Evolutionary conservation across 2,113 vertebrate species (phyloP), one percentile per base, ranked within the genome.

Genomic region (Condylura cristata): DNA sequence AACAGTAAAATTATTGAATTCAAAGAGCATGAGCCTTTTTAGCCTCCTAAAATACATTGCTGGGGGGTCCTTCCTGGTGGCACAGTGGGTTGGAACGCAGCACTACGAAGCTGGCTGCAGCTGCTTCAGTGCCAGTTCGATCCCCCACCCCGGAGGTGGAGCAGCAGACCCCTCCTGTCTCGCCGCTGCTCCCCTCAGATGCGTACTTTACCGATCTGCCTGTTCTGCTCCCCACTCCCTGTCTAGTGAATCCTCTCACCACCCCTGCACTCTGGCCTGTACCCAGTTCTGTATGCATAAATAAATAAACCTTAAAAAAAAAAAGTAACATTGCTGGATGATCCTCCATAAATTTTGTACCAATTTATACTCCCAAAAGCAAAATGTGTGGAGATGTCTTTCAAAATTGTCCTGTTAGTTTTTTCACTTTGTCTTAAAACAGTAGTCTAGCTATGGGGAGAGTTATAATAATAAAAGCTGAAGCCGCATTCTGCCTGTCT

Each of bases 401-500:
- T 71, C 66, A 83, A 78, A 66, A 89, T 51, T 83, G 3, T 75
- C 32, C 44, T 51, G 5, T 34, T 91, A 24, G n/a, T 76, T 20
- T 20, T 20, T 68, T 79, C 85, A 60, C 41, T 94, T 80, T 91
- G 83, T 95, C 83, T 95, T 75, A 76, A 97, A 95, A 92, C 81
- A 70, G 68, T 60, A 89, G 26, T 26, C 89, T 95, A 80, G 66
- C 10, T 66, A 13, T 83, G 30, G 24, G 11, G 34, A 90, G 87
- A 48, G 41, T 0, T 48, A 78, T 11, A 63, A 78, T 11, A 63
- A 44, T 82, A 94, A 95, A 83, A 92, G 58, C 53, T 80, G 75
- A 92, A 96, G 76, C 11, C 71, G 53, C 17, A 75, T 83, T 39
- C 63, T 75, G 41, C 80, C 46, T 70, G 8, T 68, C 44, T 68